Conservation (phyloP, 1,140 invertebrate species). For the Formica exsecta region DNA sequence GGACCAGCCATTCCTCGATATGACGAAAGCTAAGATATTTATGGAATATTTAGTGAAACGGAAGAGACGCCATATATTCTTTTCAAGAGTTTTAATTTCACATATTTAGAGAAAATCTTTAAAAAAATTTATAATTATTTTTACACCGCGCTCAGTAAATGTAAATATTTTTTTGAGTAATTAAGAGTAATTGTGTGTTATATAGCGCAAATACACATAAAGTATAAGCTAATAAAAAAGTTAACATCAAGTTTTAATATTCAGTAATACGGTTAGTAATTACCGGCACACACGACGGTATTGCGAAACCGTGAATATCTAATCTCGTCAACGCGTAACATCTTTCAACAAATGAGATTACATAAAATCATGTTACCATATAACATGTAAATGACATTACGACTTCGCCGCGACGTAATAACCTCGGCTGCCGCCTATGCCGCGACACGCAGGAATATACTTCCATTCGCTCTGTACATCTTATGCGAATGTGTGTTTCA, state of each 20-base stretch:
- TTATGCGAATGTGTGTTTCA: slow-evolving; percentile 85
- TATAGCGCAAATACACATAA: not conserved
- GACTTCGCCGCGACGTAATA: slow-evolving; percentile 39
- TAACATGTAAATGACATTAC: slow-evolving; percentile 46
- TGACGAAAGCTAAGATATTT: slow-evolving; percentile 28
- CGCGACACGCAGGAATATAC: slow-evolving; percentile 47
- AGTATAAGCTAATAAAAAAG: not conserved
- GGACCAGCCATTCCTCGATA: slow-evolving; percentile 26
- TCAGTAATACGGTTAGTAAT: slow-evolving; percentile 22
- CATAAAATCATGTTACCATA: slow-evolving; percentile 31
- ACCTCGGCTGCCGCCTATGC: not conserved
- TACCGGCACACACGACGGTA: not conserved
- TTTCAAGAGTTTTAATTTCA: slow-evolving; percentile 24
- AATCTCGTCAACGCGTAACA: not conserved
- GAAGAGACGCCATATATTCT: not conserved
- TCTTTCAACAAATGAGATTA: slow-evolving; percentile 46
- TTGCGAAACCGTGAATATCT: slow-evolving; percentile 1
- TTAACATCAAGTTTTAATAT: not conserved
- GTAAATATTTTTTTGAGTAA: not conserved
- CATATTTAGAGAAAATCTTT: not conserved
- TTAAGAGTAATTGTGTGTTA: not conserved
- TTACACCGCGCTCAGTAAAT: not conserved
- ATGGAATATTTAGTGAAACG: slow-evolving; percentile 26
- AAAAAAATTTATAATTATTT: not conserved
- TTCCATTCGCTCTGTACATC: slow-evolving; percentile 43